phyloP scores from a whole-genome alignment of 1,140 invertebrate species.

The Episyrphus balteatus region DNA sequence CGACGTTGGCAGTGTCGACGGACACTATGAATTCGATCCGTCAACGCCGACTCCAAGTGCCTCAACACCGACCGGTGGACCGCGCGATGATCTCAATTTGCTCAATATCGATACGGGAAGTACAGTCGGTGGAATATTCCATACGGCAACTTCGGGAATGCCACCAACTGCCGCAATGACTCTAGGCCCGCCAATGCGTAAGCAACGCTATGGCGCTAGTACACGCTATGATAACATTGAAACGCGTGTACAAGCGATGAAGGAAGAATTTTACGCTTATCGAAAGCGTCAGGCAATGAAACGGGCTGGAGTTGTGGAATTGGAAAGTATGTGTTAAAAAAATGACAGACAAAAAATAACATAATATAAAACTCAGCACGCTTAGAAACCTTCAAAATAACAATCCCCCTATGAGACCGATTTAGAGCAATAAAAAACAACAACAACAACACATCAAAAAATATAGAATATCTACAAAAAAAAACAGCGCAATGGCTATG shows the following conservation, averaged over 20 bases:
- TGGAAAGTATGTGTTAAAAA: constrained; percentile 61
- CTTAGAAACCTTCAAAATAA: too few relatives aligned
- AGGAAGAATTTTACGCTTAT: constrained; percentile 90
- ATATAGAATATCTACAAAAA: too few relatives aligned
- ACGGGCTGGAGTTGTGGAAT: constrained; percentile 50
- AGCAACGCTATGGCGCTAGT: constrained; percentile 9
- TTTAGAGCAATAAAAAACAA: too few relatives aligned
- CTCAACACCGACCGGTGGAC: constrained; percentile 45
- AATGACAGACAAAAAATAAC: background rate
- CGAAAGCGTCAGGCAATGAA: constrained; percentile 65
- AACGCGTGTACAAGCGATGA: constrained; percentile 84
- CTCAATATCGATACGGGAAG: constrained; percentile 25
- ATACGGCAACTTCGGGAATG: constrained; percentile 22
- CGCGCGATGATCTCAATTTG: constrained; percentile 39
- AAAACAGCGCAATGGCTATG: too few relatives aligned
- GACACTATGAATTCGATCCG: constrained; percentile 87
- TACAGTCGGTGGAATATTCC: constrained; percentile 32
- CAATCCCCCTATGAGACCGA: too few relatives aligned
- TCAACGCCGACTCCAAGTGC: constrained; percentile 59
- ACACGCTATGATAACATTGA: constrained; percentile 71
- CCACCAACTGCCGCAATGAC: constrained; percentile 19
- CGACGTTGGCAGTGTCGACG: constrained; percentile 81
- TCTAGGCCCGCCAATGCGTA: constrained; percentile 15
- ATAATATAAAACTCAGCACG: background rate
- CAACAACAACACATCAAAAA: too few relatives aligned